Base-by-base conservation (phyloP, 1,140 invertebrate genomes). In the Spodoptera litura region DNA sequence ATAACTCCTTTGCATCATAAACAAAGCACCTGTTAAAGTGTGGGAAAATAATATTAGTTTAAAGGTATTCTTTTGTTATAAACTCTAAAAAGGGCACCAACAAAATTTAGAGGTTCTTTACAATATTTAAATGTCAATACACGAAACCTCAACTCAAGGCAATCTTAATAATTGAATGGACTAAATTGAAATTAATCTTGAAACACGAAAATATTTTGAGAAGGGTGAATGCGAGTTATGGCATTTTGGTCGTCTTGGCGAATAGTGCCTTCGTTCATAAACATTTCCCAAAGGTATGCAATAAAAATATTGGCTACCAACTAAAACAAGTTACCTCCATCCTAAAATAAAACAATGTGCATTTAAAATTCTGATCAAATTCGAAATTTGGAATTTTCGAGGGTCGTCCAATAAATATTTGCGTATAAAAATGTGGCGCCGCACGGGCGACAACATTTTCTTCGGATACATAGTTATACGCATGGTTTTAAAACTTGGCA, bases 11-110 rank as follows among this genome's bases (percentile, higher is more conserved):
- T 75, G 62, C 76, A 81, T 71, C 70, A 80, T 80, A 74, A 75
- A 80, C 52, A 80, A 84, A 79, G 44, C 81, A 82, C 83, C 81
- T 82, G 83, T 77, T 72, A 64, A 38, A 71, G 52, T 71, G 68
- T 71, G 68, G 68, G 68, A 66, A 68, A 77, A 62, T 75, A 62
- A 51, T 27, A 27, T 52, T 53, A 27, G 51, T 3, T 31, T 53
- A 68, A 52, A 11, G 2, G 52, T 53, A 13, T 12, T 52, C 49
- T 52, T 53, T 70, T 53, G 11, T 52, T 70, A 64, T 8, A 68
- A 44, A 68, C 20, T 12, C 20, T 49, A 49, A 25, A 25, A 68
- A 53, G 64, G 64, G 64, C 64, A 25, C 51, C 25, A 64, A 15
- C 20, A 49, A 64, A 64, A 64, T 64, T 13, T 31, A 6, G 61